Evolutionary conservation across 2,888 invertebrate genomes (phyloP), one percentile per base, ranked within the genome.

Genomic region (Aelia acuminata): DNA sequence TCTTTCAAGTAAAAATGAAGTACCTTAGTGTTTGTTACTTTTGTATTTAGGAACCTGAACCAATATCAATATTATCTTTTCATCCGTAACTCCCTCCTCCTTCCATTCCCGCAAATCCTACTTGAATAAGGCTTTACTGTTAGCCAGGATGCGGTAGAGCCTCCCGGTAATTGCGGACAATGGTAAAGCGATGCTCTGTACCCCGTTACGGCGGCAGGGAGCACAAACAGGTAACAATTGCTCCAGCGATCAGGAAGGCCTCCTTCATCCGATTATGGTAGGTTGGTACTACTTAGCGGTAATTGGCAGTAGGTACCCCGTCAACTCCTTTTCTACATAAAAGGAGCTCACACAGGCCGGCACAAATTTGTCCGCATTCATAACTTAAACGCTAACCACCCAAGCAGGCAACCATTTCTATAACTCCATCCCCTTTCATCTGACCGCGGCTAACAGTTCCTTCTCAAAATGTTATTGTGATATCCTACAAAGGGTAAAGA

Each of bases 351-450:
- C n/a, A 43, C 39, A 22, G 22, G n/a, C 80, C 43, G 39, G 39
- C 43, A 43, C 80, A 80, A 80, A 80, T 80, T 80, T 80, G 80
- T 80, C 80, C 80, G 80, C 80, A 80, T 80, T 80, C 80, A 80
- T 80, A 80, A 43, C 80, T 80, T 80, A 80, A 80, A 80, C 80
- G 80, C n/a, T 80, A 80, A 80, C 80, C 80, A 80, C 80, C 80
- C 80, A 80, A 80, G 80, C 39, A 80, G 80, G 39, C 39, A 63
- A 63, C 63, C 31, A 63, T 63, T 63, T 63, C 63, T 63, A 31
- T 63, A 63, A 63, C 63, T 63, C 63, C 10, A 13, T 11, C n/a
- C 7, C 31, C 63, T 63, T 63, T 63, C 31, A 63, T 63, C 63
- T 63, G 63, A 63, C 63, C 63, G 63, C 63, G 18, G 31, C 63